Base-by-base conservation (phyloP, 2,797 vertebrate species). In the Intellagama lesueurii region DNA sequence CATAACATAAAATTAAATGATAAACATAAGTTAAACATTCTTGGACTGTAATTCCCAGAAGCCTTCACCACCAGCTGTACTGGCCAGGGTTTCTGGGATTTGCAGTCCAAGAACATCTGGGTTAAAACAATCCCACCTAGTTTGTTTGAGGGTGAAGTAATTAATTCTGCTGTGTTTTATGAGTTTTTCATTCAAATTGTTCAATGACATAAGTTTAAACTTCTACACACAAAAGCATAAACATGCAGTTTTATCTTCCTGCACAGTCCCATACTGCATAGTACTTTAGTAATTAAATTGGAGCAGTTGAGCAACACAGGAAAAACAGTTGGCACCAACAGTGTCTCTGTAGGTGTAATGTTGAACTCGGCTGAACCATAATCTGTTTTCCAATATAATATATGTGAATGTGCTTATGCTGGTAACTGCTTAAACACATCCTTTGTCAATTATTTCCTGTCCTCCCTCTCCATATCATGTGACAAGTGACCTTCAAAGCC, bases 351-450 rank as follows among this genome's bases (percentile, higher is more conserved):
- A 91, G 90, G 32, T 89, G 68, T 87, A 68, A 91, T 78, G 11
- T 17, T 91, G 32, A 28, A 79, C 91, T 93, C 94, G 81, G 85
- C 69, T 91, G 56, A 52, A 69, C n/a, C 35, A 77, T 77, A 87
- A 40, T 82, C 75, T 91, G 8, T 87, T 92, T 93, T 90, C 85
- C 75, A 81, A 75, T 77, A 32, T 89, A 73, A 70, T 68, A 82
- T 30, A 2, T 80, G 47, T 85, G 24, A 80, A 91, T 89, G 47
- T 40, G 73, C 22, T 91, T 93, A 79, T 0, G 81, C 70, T 89
- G 89, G 66, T 26, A 84, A 80, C 22, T 85, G 32, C 90, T 87
- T 88, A 83, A 92, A 22, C 85, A 88, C 30, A 69, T 83, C n/a
- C 19, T n/a, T 16, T 73, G 69, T 88, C 77, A 81, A 49, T 60